Base-by-base conservation (phyloP, 2,888 invertebrate genomes). In the Sinopyrophorus schimmeli region DNA sequence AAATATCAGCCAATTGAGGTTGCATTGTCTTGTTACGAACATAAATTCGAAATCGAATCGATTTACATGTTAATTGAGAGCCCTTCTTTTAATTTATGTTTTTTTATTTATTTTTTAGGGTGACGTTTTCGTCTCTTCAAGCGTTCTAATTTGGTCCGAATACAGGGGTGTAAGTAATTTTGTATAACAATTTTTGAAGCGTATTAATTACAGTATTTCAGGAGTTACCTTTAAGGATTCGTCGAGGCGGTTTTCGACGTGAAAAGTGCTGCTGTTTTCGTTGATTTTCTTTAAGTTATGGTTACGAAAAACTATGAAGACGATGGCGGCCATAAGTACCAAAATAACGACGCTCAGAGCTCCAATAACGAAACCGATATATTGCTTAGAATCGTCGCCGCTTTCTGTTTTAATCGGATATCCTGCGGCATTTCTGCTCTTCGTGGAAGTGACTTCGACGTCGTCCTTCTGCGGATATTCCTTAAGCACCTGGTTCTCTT, bases 321-420 rank as follows among this genome's bases (percentile, higher is more conserved):
- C 76, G 68, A 87, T 86, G 53, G 85, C 82, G 30, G 80, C 82
- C 54, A 84, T 78, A 47, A 87, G 77, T 64, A 88, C 76, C 54
- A 87, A 74, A 63, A 88, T 86, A 62, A 87, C 83, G 38, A 86
- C 84, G 27, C 84, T 82, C 61, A 88, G 76, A 44, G 84, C 79
- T 35, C 86, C 85, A 63, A 86, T 85, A 65, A 86, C 79, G 60
- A 82, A 76, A 54, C 83, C 83, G 61, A 84, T 81, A 71, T 82
- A 78, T 54, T 78, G 77, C 67, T 77, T 80, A 55, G 78, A 76
- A 66, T 80, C 75, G 72, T 79, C 76, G 73, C 76, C 75, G 60
- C 77, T 59, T 58, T 46, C 59, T 48, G 56, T 59, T 59, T 53
- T 57, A 38, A 47, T 47, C 32, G 57, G 47, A 17, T 55, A 50